Percentiles rank a stretch among this genome's conserved stretches.
Evolutionary conservation across 2,113 vertebrate species (phyloP).

Genomic region (Fregata magnificens): DNA sequence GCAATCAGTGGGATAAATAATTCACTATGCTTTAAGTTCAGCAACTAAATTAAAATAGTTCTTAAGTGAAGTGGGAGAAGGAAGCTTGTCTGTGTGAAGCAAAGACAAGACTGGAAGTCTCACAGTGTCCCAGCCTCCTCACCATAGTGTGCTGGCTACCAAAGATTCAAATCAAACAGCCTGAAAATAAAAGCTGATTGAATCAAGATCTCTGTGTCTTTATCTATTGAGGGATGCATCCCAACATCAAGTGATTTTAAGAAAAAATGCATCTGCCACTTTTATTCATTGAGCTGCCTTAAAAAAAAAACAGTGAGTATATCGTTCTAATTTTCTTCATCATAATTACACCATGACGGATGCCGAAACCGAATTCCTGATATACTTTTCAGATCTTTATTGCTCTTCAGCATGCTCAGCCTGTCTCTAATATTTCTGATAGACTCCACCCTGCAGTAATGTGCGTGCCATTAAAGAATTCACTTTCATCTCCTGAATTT

Average conservation of each 20-base stretch:
- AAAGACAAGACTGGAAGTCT: neutral
- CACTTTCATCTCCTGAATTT: constrained; percentile 69
- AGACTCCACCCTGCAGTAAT: constrained; percentile 18
- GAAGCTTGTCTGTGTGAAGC: neutral
- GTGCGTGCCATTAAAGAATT: constrained; percentile 47
- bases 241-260: neutral
- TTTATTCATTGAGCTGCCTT: neutral
- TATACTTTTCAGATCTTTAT: constrained; percentile 23
- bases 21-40: neutral
- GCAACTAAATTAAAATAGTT: neutral
- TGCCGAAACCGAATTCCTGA: neutral
- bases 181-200: neutral
- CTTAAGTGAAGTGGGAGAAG: neutral
- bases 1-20: neutral
- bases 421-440: neutral
- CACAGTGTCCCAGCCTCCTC: neutral
- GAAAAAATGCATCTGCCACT: neutral
- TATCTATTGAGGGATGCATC: neutral
- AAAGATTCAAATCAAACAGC: neutral
- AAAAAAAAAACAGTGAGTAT: neutral
- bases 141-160: neutral
- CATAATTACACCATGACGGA: neutral
- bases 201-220: neutral
- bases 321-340: neutral
- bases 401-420: neutral